Conservation (phyloP, 2,113 vertebrate species). For the Setophaga kirtlandii region DNA sequence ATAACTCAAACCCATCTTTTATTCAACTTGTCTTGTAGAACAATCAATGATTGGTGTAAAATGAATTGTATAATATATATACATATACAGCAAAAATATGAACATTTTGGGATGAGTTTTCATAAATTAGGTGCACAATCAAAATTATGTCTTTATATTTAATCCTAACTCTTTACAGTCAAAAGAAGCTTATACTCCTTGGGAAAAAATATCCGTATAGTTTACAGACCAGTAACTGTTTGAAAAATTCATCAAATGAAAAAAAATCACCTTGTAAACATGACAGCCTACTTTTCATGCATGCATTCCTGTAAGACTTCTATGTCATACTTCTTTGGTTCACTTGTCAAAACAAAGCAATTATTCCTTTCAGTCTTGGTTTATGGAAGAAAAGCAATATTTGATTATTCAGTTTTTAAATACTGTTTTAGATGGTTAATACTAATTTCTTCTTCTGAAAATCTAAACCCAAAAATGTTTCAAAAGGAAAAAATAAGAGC, state of each 20-base stretch:
- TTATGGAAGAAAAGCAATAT: background rate
- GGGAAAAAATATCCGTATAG: background rate
- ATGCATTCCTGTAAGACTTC: constrained; percentile 33
- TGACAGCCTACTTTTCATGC: constrained; percentile 53
- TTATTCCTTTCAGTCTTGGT: constrained; percentile 34
- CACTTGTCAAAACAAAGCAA: constrained; percentile 69
- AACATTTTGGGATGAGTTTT: background rate
- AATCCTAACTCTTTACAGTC: background rate
- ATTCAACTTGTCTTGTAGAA: background rate
- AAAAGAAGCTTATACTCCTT: background rate
- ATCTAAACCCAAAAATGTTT: background rate
- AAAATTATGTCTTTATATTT: background rate
- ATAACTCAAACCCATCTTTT: background rate
- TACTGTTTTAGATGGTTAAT: background rate
- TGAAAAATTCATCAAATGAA: constrained; percentile 47
- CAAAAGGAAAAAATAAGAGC: background rate
- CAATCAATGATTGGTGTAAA: background rate
- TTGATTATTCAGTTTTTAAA: constrained; percentile 1
- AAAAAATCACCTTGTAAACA: constrained; percentile 67
- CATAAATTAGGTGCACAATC: background rate
- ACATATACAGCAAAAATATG: background rate
- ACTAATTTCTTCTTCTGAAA: background rate
- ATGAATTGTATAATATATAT: background rate
- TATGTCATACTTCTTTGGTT: constrained; percentile 38
- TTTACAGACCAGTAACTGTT: constrained; percentile 11